These are phyloP conservation scores for Ophonus ardosiacus DNA, from an alignment of 2,888 invertebrate genomes.

Conservation along the genomic window DNA sequence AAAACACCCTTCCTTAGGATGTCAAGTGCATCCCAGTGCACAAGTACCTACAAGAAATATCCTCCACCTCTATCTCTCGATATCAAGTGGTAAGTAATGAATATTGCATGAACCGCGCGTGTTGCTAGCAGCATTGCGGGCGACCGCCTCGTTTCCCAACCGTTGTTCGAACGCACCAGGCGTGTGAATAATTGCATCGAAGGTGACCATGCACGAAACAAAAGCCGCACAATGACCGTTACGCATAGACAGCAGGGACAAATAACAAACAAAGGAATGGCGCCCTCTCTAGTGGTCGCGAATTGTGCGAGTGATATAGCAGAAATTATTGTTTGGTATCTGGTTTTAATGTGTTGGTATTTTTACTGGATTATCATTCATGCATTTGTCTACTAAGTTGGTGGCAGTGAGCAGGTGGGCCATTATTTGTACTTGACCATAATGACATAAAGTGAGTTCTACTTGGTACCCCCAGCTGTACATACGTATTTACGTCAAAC, in stretches of 20 bases:
- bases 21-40: background rate
- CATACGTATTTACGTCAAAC: no score
- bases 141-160: background rate
- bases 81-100: constrained; percentile 51
- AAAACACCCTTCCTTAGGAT: background rate
- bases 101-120: constrained; percentile 54
- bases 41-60: background rate
- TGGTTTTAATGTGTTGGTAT: no score
- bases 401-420: no score
- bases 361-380: no score
- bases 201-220: constrained; percentile 51
- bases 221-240: constrained; percentile 23
- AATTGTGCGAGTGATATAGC: no score
- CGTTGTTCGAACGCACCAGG: background rate
- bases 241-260: constrained; percentile 6
- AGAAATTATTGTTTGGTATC: no score
- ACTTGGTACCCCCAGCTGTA: no score
- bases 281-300: background rate
- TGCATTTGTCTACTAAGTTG: no score
- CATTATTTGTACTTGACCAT: no score
- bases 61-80: background rate
- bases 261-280: background rate
- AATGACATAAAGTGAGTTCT: no score
- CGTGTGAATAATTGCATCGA: constrained; percentile 52
- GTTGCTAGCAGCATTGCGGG: background rate